Evolutionary conservation across 2,113 vertebrate species (phyloP).

Genomic region (Ictidomys tridecemlineatus): DNA sequence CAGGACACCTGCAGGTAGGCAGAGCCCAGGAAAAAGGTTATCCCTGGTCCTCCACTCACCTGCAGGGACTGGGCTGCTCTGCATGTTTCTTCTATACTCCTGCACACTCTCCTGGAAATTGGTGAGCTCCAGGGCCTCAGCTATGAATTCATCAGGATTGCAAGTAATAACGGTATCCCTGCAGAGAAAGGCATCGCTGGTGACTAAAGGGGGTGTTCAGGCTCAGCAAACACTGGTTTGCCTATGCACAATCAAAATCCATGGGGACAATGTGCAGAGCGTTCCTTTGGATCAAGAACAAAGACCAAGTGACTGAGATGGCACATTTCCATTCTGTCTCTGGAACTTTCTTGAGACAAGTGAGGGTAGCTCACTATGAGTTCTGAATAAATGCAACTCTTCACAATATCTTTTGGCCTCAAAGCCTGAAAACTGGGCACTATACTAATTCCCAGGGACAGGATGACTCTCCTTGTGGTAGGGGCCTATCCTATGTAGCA

Average conservation of each 20-base stretch:
- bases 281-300: not conserved
- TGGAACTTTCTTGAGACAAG: not conserved
- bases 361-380: not conserved
- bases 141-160: slow-evolving; percentile 89
- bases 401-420: not conserved
- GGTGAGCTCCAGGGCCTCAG: slow-evolving; percentile 93
- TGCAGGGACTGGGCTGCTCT: slow-evolving; percentile 29
- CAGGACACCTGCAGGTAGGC: too few species aligned
- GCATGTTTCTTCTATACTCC: slow-evolving; percentile 86
- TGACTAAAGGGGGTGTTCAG: rapidly evolving
- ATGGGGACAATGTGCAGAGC: not conserved
- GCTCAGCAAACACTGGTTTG: not conserved
- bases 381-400: not conserved
- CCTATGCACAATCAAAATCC: not conserved
- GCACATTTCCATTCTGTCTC: not conserved
- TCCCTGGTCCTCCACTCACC: slow-evolving; percentile 3
- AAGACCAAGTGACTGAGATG: not conserved
- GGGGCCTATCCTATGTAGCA: not conserved
- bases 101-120: slow-evolving; percentile 92
- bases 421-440: not conserved
- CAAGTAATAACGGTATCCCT: slow-evolving; percentile 93
- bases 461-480: not conserved
- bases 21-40: not conserved
- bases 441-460: too few species aligned
- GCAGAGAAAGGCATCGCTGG: slow-evolving; percentile 50